Percentiles rank a stretch among this genome's conserved stretches.
phyloP scores from a whole-genome alignment of 53 echinoderm and acorn worm species.

The Paracentrotus lividus region DNA sequence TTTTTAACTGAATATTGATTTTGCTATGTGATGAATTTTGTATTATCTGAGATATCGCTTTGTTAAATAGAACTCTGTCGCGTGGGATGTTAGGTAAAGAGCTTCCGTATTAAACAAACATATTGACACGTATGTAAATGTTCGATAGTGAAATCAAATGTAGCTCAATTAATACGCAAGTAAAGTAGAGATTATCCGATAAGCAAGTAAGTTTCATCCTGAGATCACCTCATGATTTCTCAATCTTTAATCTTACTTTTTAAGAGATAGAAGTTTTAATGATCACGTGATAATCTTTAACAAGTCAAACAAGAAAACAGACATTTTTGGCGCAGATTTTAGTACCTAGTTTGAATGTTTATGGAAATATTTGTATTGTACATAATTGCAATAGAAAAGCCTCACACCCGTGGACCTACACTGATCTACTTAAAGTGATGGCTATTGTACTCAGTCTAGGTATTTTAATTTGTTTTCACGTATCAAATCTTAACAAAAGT shows the following conservation, averaged over 20 bases:
- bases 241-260: not conserved
- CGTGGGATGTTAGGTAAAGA: not conserved
- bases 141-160: not conserved
- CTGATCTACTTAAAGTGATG: not conserved
- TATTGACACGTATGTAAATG: not conserved
- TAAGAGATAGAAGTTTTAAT: not conserved
- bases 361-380: not conserved
- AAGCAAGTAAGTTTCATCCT: not conserved
- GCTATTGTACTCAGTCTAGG: not conserved
- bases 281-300: not conserved
- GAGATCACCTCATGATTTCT: not conserved
- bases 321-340: not conserved
- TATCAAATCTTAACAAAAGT: not conserved
- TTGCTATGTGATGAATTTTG: not conserved
- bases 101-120: not conserved
- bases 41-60: not conserved
- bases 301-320: not conserved
- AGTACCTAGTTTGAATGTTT: too few relatives aligned
- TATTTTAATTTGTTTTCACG: not conserved
- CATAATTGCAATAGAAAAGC: not conserved
- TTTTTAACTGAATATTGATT: constrained; percentile 10
- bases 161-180: not conserved
- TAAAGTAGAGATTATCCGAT: not conserved
- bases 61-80: constrained; percentile 1
- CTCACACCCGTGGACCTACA: not conserved